A percentile compares a stretch with the other conserved stretches of the same genome.
These are phyloP conservation scores for Rhamphomyia laevipes DNA, from an alignment of 2,888 invertebrate genomes.

Conservation along the genomic window DNA sequence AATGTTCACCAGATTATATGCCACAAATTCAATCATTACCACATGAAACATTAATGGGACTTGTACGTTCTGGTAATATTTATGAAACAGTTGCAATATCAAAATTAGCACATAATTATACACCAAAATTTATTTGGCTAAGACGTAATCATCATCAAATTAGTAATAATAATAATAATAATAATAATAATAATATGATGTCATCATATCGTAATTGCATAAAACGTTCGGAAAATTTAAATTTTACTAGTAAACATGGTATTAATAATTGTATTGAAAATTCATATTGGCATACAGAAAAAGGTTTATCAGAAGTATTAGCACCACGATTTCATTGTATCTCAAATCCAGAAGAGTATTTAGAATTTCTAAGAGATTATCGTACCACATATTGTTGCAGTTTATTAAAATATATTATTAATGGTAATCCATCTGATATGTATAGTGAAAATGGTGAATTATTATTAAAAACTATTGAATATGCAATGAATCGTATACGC, in stretches of 20 bases:
- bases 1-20: constrained; percentile 37
- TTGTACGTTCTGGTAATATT: constrained; percentile 29
- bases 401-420: constrained; percentile 49
- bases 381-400: constrained; percentile 67
- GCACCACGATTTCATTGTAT: constrained; percentile 52
- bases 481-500: constrained; percentile 54
- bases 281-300: constrained; percentile 28
- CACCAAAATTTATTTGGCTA: constrained; percentile 65
- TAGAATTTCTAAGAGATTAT: constrained; percentile 46
- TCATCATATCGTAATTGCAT: constrained; percentile 29
- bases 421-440: constrained; percentile 24
- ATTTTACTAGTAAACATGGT: constrained; percentile 42
- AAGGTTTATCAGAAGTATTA: constrained; percentile 39
- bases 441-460: constrained; percentile 41
- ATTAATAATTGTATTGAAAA: constrained; percentile 33
- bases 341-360: constrained; percentile 25
- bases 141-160: constrained; percentile 19
- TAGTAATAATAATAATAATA: too few relatives aligned
- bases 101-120: constrained; percentile 47
- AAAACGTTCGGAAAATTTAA: constrained; percentile 23
- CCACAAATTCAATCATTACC: constrained; percentile 28
- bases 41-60: constrained; percentile 24
- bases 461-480: constrained; percentile 47
- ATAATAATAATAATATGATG: constrained; percentile 14
- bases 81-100: constrained; percentile 40